Base-by-base conservation (phyloP, 2,888 invertebrate species). In the Keiferia lycopersicella region DNA sequence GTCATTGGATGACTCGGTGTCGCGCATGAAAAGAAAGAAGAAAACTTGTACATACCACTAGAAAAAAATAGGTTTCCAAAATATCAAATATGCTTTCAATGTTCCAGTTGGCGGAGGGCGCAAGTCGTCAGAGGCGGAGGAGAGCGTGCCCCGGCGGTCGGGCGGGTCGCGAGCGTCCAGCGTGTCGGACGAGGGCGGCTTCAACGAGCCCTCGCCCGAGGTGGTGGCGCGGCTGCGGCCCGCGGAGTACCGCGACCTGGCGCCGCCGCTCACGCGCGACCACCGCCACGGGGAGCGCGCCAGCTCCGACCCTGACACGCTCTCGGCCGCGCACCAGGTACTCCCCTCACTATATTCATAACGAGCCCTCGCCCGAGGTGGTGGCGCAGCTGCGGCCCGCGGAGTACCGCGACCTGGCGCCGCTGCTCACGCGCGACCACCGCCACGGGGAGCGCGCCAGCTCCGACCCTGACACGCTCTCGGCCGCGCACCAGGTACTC, bases 151-250 rank as follows among this genome's bases (percentile, higher is more conserved):
- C 14, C 51, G 65, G 38, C 41, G 48, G 45, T 26, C 56, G 66
- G 58, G 50, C 48, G 74, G 95, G 14, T 95, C 95, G 68, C 93
- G 95, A 66, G 93, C 95, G 61, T 95, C 95, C 73, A 93, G 93
- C 71, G 89, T 87, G 66, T 93, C 93, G 22, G 95, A 95, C 82
- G 95, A 95, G 79, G 94, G 95, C 62, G 95, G 95, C 61, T 95
- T 95, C 87, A 95, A 95, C 84, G 95, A 95, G 83, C 94, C 94
- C 26, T 94, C 93, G 67, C 94, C 95, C 16, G 94, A 94, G 82
- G 93, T 95, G 74, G 94, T 94, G 83, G 95, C 94, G 67, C 90
- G 93, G 64, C 80, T 93, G 71, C 83, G 85, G 69, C 91, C 91
- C 38, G 89, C 89, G 4, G 90, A 89, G 64, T 88, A 87, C 79